Evolutionary conservation across 2,113 vertebrate species (phyloP), one percentile per base, ranked within the genome.

Genomic region (Serilophus lunatus): DNA sequence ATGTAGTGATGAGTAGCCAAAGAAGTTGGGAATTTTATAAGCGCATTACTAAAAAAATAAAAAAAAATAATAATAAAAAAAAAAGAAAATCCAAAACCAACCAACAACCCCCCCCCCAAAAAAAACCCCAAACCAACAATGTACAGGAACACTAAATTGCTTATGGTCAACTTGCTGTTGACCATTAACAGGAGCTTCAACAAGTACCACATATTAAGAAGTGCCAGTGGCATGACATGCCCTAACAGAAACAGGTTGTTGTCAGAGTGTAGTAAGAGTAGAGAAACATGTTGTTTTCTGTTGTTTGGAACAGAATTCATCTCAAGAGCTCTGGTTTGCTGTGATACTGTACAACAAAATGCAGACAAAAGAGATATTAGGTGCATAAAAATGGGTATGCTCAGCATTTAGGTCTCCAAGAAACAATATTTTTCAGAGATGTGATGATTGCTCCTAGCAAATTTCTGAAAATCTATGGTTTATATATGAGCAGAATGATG

Each of bases 211-310:
- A 14, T 71, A 23, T 60, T 59, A 56, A 20, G 42, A 61, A 51
- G 12, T 25, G 4, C 47, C 72, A 71, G 38, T 38, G 33, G 16
- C 1, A 0, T 26, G 25, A 33, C 38, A 45, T 0, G 2, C 26
- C 64, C 57, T 11, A 18, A 71, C 82, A 77, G 38, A 53, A 92
- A 40, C 18, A 50, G 38, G 15, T 26, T 57, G 33, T 56, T 75
- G 51, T 71, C 78, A 72, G 61, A 83, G 68, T 7, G 18, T 28
- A 61, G 47, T 38, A 63, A 81, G 38, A 81, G 38, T 23, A 71
- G 36, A 84, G 63, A 68, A 79, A 61, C 12, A 29, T 0, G 1
- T 5, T 38, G 9, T 1, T 14, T 57, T 81, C 56, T 57, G 47
- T 35, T 61, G 7, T 63, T 80, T 49, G 75, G 44, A 50, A 25